Conservation (phyloP, 2,797 vertebrate genomes). For the Pachyuromys duprasi region DNA sequence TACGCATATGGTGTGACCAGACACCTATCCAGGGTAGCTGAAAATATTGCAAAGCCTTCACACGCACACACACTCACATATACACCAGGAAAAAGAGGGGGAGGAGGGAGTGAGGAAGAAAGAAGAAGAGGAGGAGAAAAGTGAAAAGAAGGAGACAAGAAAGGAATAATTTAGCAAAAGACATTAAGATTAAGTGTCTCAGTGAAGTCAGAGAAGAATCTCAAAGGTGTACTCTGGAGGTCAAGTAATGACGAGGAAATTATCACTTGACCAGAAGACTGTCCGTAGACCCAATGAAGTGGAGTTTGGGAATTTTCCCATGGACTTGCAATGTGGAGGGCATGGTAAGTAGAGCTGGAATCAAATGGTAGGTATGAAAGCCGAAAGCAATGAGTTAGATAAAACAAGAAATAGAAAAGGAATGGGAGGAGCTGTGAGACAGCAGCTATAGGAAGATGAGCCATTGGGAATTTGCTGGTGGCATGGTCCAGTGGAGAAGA, state of each 20-base stretch:
- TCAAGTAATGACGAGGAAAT: background rate
- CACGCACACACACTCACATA: background rate
- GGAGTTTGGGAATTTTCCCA: background rate
- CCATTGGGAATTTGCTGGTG: background rate
- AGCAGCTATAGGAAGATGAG: background rate
- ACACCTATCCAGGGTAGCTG: rapidly evolving
- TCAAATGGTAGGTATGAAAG: too few species aligned
- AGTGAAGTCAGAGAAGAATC: background rate
- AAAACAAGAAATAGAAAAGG: background rate
- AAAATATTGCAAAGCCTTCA: background rate
- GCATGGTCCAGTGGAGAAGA: background rate
- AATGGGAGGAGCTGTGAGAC: background rate
- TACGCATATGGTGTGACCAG: background rate
- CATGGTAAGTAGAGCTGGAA: background rate
- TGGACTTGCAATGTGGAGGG: background rate
- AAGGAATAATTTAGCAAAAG: background rate
- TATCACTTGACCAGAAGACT: background rate
- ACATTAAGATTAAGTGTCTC: background rate
- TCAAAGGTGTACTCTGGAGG: background rate
- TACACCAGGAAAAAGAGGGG: background rate
- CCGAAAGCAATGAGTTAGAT: background rate
- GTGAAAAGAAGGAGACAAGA: background rate
- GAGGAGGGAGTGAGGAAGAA: background rate
- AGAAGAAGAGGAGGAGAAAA: background rate
- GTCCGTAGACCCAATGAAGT: background rate